phyloP scores from a whole-genome alignment of 1,140 invertebrate species.

The Penaeus indicus region DNA sequence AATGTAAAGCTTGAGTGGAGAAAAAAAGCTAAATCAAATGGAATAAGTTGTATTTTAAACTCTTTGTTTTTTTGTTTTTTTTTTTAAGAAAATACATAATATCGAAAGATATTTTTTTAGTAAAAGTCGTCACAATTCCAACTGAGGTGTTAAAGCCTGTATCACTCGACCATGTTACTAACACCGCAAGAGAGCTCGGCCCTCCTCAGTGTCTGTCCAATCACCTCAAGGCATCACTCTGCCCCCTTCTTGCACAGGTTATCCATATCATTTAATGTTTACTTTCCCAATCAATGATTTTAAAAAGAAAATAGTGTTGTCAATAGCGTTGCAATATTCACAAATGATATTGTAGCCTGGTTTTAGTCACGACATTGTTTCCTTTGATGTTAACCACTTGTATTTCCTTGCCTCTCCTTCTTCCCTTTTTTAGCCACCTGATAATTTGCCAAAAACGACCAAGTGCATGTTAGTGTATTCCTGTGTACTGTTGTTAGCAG shows the following conservation, averaged over 20 bases:
- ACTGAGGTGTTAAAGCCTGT: neutral
- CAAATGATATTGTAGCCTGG: constrained; percentile 34
- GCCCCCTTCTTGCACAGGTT: constrained; percentile 55
- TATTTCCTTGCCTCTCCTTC: neutral
- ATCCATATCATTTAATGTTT: neutral
- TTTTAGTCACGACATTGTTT: constrained; percentile 50
- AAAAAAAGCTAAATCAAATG: too few relatives aligned
- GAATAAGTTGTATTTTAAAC: too few relatives aligned
- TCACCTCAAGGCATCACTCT: constrained; percentile 57
- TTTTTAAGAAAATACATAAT: too few relatives aligned
- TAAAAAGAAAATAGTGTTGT: too few relatives aligned
- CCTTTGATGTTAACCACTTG: constrained; percentile 47
- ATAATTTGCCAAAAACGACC: constrained; percentile 42
- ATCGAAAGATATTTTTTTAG: too few relatives aligned
- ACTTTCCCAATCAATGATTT: too few relatives aligned
- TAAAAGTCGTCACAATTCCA: too few relatives aligned
- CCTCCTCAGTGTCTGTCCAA: constrained; percentile 53
- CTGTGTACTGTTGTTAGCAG: constrained; percentile 57
- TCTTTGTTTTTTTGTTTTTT: too few relatives aligned
- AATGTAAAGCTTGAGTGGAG: too few relatives aligned
- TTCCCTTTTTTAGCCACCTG: constrained; percentile 20
- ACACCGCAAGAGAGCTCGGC: constrained; percentile 37
- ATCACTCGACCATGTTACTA: constrained; percentile 41
- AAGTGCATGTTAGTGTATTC: constrained; percentile 62
- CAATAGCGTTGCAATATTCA: neutral